Evolutionary conservation across 1,140 invertebrate species (phyloP).

Genomic region (Leptestheria dahalacensis): DNA sequence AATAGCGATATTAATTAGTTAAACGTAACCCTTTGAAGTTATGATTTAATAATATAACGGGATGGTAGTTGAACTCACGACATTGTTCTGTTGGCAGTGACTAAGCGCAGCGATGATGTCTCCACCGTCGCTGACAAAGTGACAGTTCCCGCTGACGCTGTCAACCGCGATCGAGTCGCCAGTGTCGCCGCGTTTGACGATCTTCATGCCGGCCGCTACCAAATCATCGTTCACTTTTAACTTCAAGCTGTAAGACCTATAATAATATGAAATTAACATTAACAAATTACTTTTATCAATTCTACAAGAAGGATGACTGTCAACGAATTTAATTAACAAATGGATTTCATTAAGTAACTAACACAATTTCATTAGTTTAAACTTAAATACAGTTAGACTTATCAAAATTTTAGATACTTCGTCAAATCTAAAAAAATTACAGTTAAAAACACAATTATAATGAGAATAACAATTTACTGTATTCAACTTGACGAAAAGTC

Average conservation of each 20-base stretch:
- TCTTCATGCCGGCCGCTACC: slow-evolving; percentile 30
- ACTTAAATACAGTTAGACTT: too few species aligned
- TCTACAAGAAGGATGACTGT: background rate
- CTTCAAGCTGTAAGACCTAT: slow-evolving; percentile 14
- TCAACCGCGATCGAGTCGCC: slow-evolving; percentile 21
- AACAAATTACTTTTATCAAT: background rate
- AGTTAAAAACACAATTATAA: too few species aligned
- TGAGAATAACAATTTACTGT: too few species aligned
- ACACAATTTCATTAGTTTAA: too few species aligned
- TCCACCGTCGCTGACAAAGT: slow-evolving; percentile 34
- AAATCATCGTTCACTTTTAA: slow-evolving; percentile 33
- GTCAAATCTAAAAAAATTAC: too few species aligned
- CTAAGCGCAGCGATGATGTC: slow-evolving; percentile 34
- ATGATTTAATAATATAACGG: slow-evolving; percentile 10
- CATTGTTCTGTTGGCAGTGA: slow-evolving; percentile 30
- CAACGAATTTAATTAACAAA: background rate
- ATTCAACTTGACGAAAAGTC: too few species aligned
- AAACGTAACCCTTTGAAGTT: too few species aligned
- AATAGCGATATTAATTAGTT: too few species aligned
- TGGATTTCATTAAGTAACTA: background rate
- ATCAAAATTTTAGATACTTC: too few species aligned
- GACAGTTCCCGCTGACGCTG: slow-evolving; percentile 26
- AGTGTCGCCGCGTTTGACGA: slow-evolving; percentile 24
- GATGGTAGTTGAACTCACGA: slow-evolving; percentile 28
- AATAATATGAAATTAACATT: background rate